Base-by-base conservation (phyloP, 1,140 invertebrate species). In the Drosophila sp. region DNA sequence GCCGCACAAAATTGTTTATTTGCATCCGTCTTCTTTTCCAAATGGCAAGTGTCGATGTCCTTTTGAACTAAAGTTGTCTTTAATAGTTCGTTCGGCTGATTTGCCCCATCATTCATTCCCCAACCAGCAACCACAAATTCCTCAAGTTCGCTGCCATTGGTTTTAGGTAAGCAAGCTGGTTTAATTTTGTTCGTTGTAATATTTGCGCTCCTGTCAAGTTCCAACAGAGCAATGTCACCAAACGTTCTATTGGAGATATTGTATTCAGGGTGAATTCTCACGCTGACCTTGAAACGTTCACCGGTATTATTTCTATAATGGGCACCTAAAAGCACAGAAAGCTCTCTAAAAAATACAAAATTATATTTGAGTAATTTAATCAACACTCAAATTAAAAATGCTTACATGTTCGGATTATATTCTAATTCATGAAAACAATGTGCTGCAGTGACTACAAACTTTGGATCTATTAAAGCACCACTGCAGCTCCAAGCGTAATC, bases 381-480 rank as follows among this genome's bases (percentile, higher is more conserved):
- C 11, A 18, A 9, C 32, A n/a, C 5, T 21, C 21, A 21, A 21
- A 21, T 21, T 6, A 18, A 21, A 0, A 41, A n/a, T n/a, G n/a
- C 64, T 43, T 50, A 59, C 57, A 2, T 6, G 0, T 36, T 4
- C 8, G 0, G 0, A 41, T 0, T 0, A 48, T 48, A 6, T n/a
- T 8, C 0, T 11, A 38, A 2, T 7, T 0, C 0, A 11, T 56
- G 50, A 14, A 70, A 38, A 5, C 69, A 72, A 66, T 72, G 69
- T 2, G 34, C 69, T 7, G 53, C 61, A 6, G 53, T 65, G 2
- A 72, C 7, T 7, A 72, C 62, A 65, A 16, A 72, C 5, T 29
- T 27, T 50, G 8, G 6, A 16, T 50, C 38, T 34, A 72, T 65
- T 9, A 72, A 43, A 0, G 36, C 2, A 3, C 69, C 61, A 6